Base-by-base conservation (phyloP, 2,113 vertebrate genomes). In the Cebidichthys violaceus region DNA sequence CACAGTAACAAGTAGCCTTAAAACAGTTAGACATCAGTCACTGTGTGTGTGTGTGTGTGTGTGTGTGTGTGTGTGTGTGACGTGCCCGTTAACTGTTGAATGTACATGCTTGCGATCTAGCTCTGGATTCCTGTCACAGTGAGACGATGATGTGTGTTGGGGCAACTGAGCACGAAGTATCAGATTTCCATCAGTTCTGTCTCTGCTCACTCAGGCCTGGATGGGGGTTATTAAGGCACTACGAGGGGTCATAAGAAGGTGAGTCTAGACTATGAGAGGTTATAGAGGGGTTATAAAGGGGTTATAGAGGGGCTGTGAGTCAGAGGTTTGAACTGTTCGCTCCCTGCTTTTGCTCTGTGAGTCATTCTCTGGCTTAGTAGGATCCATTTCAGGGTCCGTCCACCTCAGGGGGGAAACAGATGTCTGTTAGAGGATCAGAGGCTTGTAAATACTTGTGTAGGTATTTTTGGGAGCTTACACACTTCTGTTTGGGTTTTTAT, bases 311-410 rank as follows among this genome's bases (percentile, higher is more conserved):
- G 71, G 83, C 75, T 71, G 57, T 86, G 89, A 89, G 86, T 87
- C 84, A 90, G 65, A 85, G 45, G 86, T 78, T 87, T 87, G 84
- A 89, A 87, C 92, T 82, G 74, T 75, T 86, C 70, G 75, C 68
- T 79, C 60, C 45, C 70, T 64, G 68, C 45, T 75, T 88, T 80
- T 71, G 52, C 70, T 77, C 72, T 84, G 84, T 86, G 89, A 92
- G 81, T 91, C 84, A 90, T 89, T 92, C 87, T 90, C 87, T 88
- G 86, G 81, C 78, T 86, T 85, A 79, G 85, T 69, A 7, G 89
- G 92, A 90, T 92, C 85, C 75, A 89, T 93, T 92, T 92, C 86
- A 86, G 88, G 79, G 87, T 92, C 81, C 29, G 20, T 81, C 92
- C 87, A 86, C 86, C 88, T 90, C 79, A 75, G 81, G 83, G 73